These are phyloP conservation scores for Coracopsis vasa DNA, from an alignment of 2,113 vertebrate genomes.

Conservation along the genomic window DNA sequence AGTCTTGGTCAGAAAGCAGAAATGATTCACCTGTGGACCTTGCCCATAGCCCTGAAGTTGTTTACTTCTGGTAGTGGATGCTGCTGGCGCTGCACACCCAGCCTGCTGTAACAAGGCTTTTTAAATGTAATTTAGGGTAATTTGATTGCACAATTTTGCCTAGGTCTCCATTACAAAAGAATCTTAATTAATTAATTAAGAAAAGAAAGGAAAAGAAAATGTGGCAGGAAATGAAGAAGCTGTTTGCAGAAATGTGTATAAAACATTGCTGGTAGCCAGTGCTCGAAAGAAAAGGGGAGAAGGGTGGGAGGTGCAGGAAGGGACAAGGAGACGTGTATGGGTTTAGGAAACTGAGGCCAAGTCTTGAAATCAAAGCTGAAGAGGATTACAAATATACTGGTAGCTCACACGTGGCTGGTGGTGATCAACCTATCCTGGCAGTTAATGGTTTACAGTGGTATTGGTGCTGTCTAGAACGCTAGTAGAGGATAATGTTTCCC, in stretches of 20 bases:
- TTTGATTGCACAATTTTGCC: neutral
- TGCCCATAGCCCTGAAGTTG: neutral
- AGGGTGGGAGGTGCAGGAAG: neutral
- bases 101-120: neutral
- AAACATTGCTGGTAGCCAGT: neutral
- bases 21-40: neutral
- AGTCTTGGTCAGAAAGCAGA: neutral
- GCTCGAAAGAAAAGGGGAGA: neutral
- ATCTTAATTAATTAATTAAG: neutral
- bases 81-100: neutral
- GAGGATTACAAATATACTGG: neutral
- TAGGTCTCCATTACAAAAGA: neutral
- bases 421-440: neutral
- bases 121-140: neutral
- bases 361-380: neutral
- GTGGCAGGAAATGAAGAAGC: neutral
- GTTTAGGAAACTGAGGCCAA: neutral
- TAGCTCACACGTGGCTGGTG: neutral
- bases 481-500: neutral
- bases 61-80: neutral
- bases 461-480: neutral
- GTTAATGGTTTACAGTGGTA: neutral
- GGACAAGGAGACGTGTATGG: neutral
- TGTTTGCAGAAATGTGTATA: neutral
- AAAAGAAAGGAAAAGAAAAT: neutral